Base-by-base conservation (phyloP, 53 echinoderm and acorn worm species). In the Apostichopus leukothele region DNA sequence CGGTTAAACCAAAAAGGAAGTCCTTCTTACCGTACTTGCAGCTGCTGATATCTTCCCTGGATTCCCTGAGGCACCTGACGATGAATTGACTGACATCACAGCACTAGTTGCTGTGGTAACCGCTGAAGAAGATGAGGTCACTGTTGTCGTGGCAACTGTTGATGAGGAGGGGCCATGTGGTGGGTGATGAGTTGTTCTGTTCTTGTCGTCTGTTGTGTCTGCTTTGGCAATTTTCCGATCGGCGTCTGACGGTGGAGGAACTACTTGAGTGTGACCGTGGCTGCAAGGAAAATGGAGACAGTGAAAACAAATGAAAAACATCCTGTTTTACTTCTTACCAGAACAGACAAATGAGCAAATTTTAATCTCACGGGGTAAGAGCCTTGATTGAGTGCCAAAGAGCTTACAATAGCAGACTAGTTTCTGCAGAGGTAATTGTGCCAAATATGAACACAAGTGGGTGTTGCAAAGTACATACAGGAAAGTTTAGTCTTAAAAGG, bases 21-120 rank as follows among this genome's bases (percentile, higher is more conserved):
- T 85, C 7, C 26, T 85, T 59, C 85, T 85, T 68, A 85, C 85
- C 67, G 18, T 66, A 67, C 66, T 66, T 67, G 39, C 77, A 87
- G 88, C 89, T 78, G 90, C 90, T 80, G 92, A 83, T 59, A 83
- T 90, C 87, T 92, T 89, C 77, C 90, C 89, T 85, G 87, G 53
- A 90, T 90, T 91, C 86, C 90, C 84, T 89, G 96, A 92, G 93
- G 93, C 96, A 93, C 93, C 92, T 26, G 89, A 90, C 86, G 91
- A 91, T 90, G 91, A 26, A 85, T 50, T 93, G 90, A 89, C 84
- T 60, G 91, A 90, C 88, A 89, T 89, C 75, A 87, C 90, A 51
- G 87, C 83, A 27, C 75, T 80, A 74, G 87, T 95, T 61, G 92
- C 92, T 78, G 89, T 96, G 90, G 93, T 87, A 75, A 92, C 93